Base-by-base conservation (phyloP, 2,113 vertebrate species). In the Noturus placidus region DNA sequence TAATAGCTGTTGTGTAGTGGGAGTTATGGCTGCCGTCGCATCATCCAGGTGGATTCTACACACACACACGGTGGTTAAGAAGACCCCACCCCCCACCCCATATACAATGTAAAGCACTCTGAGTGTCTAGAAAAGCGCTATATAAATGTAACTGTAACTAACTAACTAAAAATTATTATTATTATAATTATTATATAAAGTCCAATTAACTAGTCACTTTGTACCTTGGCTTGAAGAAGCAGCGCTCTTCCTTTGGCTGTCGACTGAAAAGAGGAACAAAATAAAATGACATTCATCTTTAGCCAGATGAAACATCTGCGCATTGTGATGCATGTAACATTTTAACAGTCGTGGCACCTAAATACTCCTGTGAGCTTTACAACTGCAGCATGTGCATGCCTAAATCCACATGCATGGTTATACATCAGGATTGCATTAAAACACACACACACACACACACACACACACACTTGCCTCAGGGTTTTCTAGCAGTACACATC, bases 401-500 rank as follows among this genome's bases (percentile, higher is more conserved):
- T n/a, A n/a, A n/a, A n/a, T n/a, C n/a, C n/a, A n/a, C 15, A 17
- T 33, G 30, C 67, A 9, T 20, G 35, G 38, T 11, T 20, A 42
- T 8, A 19, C 14, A 70, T 35, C 67, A 69, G 15, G 19, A 70
- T 6, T 35, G 38, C 25, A 65, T 54, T 54, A 30, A 56, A 33
- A 50, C 20, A 67, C 27, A 46, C 25, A 27, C 5, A 56, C 91
- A 42, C 80, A 25, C 6, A 25, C 80, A 65, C 57, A 54, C 61
- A 10, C 3, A 27, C 46, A 82, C 33, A 27, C 5, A 56, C 91
- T 95, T 93, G 98, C 98, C 97, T 99, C 97, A 88, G 97, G 96
- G 90, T 96, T 96, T 86, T 96, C 97, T 65, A 99, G 90, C 0
- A 99, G 94, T 82, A 99, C 93, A 90, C 98, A 99, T 88, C 97